Evolutionary conservation across 2,113 vertebrate genomes (phyloP).

Genomic region (Sylvia atricapilla): DNA sequence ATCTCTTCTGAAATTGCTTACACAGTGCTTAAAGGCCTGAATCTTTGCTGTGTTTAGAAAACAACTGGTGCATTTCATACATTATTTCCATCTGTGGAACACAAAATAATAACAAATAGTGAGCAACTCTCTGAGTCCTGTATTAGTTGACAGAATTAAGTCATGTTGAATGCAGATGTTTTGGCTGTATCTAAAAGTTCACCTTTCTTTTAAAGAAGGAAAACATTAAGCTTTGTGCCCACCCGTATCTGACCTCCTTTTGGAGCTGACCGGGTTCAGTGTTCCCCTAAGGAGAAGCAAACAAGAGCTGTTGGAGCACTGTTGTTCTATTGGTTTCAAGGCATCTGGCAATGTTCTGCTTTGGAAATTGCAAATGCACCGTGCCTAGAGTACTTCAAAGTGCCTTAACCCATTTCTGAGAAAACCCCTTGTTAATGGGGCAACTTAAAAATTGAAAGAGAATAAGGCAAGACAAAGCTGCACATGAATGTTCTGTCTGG

Average conservation of each 20-base stretch:
- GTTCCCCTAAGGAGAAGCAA: background rate
- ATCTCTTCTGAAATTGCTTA: background rate
- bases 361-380: background rate
- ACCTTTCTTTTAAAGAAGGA: background rate
- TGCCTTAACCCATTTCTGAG: background rate
- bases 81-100: conserved; percentile 30
- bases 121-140: background rate
- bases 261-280: background rate
- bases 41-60: conserved; percentile 23
- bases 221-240: conserved; percentile 1
- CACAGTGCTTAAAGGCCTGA: background rate
- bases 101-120: background rate
- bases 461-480: background rate
- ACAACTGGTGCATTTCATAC: background rate
- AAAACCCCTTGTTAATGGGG: background rate
- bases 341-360: conserved; percentile 1
- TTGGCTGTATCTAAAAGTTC: conserved; percentile 1
- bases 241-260: background rate
- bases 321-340: background rate
- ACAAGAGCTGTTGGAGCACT: background rate
- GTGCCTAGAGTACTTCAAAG: background rate
- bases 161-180: conserved; percentile 12
- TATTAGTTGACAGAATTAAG: background rate
- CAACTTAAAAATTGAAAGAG: background rate
- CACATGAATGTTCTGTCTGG: background rate